Evolutionary conservation across 2,888 invertebrate genomes (phyloP).

Genomic region (Eupithecia insigniata): DNA sequence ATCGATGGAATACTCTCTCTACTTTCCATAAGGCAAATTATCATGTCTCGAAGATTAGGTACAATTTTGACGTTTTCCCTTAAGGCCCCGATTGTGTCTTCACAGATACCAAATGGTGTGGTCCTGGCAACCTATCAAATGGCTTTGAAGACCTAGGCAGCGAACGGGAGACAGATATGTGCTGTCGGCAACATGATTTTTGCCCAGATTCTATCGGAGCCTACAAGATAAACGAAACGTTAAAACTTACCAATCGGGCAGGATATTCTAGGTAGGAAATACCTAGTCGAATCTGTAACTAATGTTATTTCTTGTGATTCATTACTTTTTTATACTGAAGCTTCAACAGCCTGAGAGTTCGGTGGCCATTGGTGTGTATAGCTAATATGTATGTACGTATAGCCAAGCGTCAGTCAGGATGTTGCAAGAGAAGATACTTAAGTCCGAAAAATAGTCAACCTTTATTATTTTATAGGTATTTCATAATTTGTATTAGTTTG

Average conservation of each 20-base stretch:
- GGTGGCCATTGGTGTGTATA: too few relatives aligned
- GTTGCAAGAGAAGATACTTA: too few relatives aligned
- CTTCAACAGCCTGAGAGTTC: too few relatives aligned
- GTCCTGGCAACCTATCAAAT: neutral
- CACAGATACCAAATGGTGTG: conserved; percentile 10
- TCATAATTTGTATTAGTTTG: too few relatives aligned
- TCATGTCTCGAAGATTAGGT: neutral
- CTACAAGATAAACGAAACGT: neutral
- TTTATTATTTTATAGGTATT: too few relatives aligned
- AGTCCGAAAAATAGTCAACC: too few relatives aligned
- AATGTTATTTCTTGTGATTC: neutral
- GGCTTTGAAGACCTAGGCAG: neutral
- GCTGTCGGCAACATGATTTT: neutral
- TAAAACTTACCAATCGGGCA: conserved; percentile 3
- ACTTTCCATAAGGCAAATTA: neutral
- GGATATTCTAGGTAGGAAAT: neutral
- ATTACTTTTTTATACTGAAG: too few relatives aligned
- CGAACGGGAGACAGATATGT: neutral
- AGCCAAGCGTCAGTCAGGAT: too few relatives aligned
- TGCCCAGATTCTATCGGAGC: neutral
- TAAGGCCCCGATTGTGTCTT: neutral
- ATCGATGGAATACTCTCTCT: neutral
- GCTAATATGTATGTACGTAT: too few relatives aligned
- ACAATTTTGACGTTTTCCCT: neutral
- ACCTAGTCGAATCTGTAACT: neutral